These are phyloP conservation scores for Epicampocera succincta DNA, from an alignment of 2,888 invertebrate species.

Conservation along the genomic window DNA sequence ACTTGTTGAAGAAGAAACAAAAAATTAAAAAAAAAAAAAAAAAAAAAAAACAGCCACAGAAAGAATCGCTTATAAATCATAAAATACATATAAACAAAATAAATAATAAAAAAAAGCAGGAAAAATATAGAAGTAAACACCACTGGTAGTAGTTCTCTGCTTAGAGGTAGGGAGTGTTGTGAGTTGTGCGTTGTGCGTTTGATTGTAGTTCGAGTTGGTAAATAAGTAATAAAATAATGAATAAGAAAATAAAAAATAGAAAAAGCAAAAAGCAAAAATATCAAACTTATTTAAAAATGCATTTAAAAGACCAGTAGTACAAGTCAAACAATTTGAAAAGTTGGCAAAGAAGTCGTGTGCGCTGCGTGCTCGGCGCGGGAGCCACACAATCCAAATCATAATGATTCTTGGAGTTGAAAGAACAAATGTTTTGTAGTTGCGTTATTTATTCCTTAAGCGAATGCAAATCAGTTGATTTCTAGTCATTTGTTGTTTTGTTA, in stretches of 20 bases:
- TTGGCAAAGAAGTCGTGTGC: slow-evolving; percentile 36
- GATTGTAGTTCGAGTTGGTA: slow-evolving; percentile 54
- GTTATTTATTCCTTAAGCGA: slow-evolving; percentile 43
- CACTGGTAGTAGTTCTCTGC: slow-evolving; percentile 31
- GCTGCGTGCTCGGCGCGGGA: slow-evolving; percentile 10
- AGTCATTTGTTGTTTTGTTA: slow-evolving; percentile 47
- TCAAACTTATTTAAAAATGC: slow-evolving; percentile 28
- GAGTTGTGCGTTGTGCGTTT: slow-evolving; percentile 3
- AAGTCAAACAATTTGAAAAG: slow-evolving; percentile 50
- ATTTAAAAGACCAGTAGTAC: slow-evolving; percentile 58
- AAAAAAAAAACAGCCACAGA: slow-evolving; percentile 21
- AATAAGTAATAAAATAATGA: slow-evolving; percentile 53
- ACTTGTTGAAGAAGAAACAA: slow-evolving; percentile 19
- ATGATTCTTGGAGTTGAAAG: slow-evolving; percentile 31
- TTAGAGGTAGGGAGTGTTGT: slow-evolving; percentile 28
- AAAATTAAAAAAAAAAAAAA: not conserved
- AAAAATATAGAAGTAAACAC: not conserved
- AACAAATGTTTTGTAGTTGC: slow-evolving; percentile 48
- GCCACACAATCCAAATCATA: slow-evolving; percentile 50
- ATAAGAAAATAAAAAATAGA: slow-evolving; percentile 11
- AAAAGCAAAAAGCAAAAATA: not conserved
- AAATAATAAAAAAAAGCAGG: not conserved
- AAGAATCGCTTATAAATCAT: slow-evolving; percentile 64
- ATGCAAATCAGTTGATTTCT: slow-evolving; percentile 66
- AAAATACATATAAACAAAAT: slow-evolving; percentile 35